phyloP scores from a whole-genome alignment of 2,113 vertebrate species.

The Lucifuga dentata region DNA sequence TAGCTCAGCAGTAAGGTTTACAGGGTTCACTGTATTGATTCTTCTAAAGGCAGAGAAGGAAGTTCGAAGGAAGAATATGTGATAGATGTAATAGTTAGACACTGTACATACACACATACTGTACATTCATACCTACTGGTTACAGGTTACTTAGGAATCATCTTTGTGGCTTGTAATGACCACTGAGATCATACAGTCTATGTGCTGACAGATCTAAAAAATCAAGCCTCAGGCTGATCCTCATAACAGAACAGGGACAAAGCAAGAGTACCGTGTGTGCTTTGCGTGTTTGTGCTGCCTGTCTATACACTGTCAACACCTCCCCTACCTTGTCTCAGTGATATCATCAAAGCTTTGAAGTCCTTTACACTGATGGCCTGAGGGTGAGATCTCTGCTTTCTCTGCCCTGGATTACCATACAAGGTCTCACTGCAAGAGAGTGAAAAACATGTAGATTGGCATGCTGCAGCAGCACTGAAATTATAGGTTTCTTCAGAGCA shows the following conservation, averaged over 20 bases:
- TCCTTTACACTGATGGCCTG: not conserved
- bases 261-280: conserved; percentile 6
- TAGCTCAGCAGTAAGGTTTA: not conserved
- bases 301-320: conserved; percentile 22
- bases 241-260: not conserved
- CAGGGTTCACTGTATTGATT: conserved; percentile 16
- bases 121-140: too few species aligned
- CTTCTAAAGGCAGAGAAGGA: not conserved
- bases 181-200: conserved; percentile 6
- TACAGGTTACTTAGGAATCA: not conserved
- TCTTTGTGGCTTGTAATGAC: not conserved
- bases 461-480: conserved; percentile 18
- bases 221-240: conserved; percentile 15
- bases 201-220: conserved; percentile 21
- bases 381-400: conserved; percentile 29
- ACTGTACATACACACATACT: too few species aligned
- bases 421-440: not conserved
- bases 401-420: conserved; percentile 7
- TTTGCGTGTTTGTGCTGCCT: conserved; percentile 12
- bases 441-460: not conserved
- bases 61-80: not conserved
- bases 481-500: conserved; percentile 16
- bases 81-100: too few species aligned
- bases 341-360: conserved; percentile 25
- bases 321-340: not conserved